Evolutionary conservation across 2,888 invertebrate genomes (phyloP).

Genomic region (Philereme transversata): DNA sequence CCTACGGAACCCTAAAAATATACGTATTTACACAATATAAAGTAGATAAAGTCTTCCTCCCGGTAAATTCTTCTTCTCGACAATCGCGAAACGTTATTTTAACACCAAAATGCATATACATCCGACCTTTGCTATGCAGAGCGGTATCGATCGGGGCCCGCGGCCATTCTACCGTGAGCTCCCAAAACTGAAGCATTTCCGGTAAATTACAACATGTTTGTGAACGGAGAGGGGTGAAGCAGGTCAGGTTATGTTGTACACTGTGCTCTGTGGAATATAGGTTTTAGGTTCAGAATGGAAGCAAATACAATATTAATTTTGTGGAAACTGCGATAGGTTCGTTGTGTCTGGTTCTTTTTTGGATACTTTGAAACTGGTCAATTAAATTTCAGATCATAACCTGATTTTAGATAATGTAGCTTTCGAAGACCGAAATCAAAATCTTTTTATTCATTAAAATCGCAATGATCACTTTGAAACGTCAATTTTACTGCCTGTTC

Average conservation of each 20-base stretch:
- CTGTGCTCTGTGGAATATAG: conserved; percentile 33
- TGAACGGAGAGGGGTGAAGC: conserved; percentile 22
- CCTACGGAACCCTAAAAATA: too few species aligned
- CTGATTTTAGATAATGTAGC: too few species aligned
- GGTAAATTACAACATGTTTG: conserved; percentile 29
- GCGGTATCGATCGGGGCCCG: conserved; percentile 35
- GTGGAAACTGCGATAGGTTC: conserved; percentile 3
- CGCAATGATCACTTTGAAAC: too few species aligned
- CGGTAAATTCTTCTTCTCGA: background rate
- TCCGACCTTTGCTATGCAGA: conserved; percentile 34
- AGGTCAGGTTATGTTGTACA: conserved; percentile 30
- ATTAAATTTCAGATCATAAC: too few species aligned
- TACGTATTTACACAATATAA: too few species aligned
- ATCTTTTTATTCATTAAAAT: too few species aligned
- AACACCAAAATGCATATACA: conserved; percentile 30
- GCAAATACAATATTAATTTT: conserved; percentile 25
- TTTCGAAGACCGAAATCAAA: too few species aligned
- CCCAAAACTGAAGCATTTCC: conserved; percentile 31
- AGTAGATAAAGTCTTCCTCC: too few species aligned
- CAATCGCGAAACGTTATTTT: conserved; percentile 15
- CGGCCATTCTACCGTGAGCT: conserved; percentile 30
- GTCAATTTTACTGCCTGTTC: too few species aligned
- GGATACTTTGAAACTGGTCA: too few species aligned
- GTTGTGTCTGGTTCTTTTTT: too few species aligned
- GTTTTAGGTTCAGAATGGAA: conserved; percentile 28